Evolutionary conservation across 2,888 invertebrate genomes (phyloP).

Genomic region (Chrysomela aeneicollis): DNA sequence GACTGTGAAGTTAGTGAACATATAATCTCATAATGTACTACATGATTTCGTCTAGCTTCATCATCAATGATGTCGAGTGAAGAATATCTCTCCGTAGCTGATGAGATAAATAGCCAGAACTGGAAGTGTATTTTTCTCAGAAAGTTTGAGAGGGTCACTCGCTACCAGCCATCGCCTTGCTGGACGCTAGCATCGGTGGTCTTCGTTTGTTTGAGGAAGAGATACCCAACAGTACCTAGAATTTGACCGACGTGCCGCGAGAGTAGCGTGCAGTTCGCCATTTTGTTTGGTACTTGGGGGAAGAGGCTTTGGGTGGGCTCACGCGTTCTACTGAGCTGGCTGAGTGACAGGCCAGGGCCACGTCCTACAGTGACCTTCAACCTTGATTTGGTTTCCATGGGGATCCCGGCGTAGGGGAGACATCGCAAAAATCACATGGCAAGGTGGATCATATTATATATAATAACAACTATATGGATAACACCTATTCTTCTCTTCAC

Average conservation of each 20-base stretch:
- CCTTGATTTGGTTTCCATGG: constrained; percentile 85
- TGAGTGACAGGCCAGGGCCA: constrained; percentile 70
- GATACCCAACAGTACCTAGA: constrained; percentile 24
- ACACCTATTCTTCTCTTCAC: too few species aligned
- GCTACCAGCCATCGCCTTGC: too few species aligned
- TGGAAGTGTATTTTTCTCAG: too few species aligned
- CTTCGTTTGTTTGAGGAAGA: neutral
- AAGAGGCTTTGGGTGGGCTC: constrained; percentile 50
- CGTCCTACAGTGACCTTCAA: constrained; percentile 76
- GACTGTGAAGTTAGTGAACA: too few species aligned
- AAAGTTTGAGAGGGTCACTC: too few species aligned
- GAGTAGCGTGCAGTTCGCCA: constrained; percentile 47
- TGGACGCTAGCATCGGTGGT: too few species aligned
- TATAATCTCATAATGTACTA: too few species aligned
- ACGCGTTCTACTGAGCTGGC: constrained; percentile 58
- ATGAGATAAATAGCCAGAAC: too few species aligned
- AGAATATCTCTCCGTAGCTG: too few species aligned
- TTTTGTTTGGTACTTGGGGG: constrained; percentile 25
- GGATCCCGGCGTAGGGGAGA: constrained; percentile 49
- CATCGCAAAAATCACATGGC: constrained; percentile 17
- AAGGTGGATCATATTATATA: neutral
- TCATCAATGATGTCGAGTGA: too few species aligned
- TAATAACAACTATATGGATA: too few species aligned
- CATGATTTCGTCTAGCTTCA: too few species aligned
- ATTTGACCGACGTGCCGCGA: constrained; percentile 56